Conservation (phyloP, 2,888 invertebrate species). For the Drosophila tanythrix region DNA sequence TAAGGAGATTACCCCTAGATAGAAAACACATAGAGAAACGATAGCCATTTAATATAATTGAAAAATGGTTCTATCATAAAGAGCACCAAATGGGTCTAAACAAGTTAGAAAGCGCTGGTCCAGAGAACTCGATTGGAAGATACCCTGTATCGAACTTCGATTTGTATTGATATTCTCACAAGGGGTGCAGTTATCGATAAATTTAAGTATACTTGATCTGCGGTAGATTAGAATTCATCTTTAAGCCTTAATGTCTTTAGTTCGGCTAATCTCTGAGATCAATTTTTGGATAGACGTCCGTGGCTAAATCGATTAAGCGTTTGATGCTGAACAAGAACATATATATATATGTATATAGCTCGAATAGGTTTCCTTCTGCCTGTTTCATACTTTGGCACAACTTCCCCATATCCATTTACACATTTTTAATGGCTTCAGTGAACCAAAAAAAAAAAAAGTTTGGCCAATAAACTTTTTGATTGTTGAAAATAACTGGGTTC, state of each 20-base stretch:
- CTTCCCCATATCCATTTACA: not conserved
- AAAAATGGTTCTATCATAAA: not conserved
- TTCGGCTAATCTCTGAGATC: not conserved
- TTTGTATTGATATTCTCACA: not conserved
- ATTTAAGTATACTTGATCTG: not conserved
- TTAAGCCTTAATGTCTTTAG: not conserved
- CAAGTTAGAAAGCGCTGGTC: not conserved
- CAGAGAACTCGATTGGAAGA: not conserved
- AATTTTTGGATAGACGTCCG: not conserved
- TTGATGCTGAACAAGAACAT: not conserved
- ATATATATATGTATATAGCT: not conserved
- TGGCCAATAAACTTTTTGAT: not conserved
- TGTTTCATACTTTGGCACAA: not conserved
- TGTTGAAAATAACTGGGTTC: conserved; percentile 7
- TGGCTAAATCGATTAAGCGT: not conserved
- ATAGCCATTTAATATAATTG: not conserved
- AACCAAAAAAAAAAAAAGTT: not conserved
- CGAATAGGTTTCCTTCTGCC: not conserved
- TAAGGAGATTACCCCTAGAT: not conserved
- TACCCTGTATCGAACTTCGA: not conserved
- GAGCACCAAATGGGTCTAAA: not conserved
- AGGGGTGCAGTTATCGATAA: not conserved
- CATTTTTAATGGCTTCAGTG: not conserved
- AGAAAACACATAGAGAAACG: not conserved
- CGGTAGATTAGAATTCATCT: not conserved